Conservation (phyloP, 2,113 vertebrate species). For the Sprattus sprattus region DNA sequence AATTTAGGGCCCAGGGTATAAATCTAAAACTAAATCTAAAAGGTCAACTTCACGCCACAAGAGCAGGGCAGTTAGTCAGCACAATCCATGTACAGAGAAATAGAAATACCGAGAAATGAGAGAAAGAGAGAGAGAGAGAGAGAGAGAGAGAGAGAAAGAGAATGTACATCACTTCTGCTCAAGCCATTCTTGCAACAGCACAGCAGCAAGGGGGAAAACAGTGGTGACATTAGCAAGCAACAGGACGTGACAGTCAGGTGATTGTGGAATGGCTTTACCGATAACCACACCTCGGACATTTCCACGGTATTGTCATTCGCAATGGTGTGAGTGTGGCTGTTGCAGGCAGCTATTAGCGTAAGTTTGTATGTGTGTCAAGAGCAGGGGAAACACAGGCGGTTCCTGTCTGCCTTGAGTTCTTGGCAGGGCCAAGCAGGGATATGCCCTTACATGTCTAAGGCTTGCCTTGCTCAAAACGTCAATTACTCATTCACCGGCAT, state of each 20-base stretch:
- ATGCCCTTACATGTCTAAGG: conserved; percentile 59
- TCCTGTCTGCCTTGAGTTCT: neutral
- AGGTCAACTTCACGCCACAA: too few species aligned
- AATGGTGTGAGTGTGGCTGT: neutral
- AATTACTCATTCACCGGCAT: conserved; percentile 65
- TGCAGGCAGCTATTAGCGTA: neutral
- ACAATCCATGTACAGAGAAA: neutral
- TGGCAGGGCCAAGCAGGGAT: conserved; percentile 46
- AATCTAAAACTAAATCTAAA: too few species aligned
- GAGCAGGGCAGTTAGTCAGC: neutral
- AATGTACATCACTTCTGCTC: neutral
- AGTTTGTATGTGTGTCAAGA: neutral
- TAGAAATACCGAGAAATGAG: neutral
- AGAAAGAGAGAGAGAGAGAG: neutral
- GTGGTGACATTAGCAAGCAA: neutral
- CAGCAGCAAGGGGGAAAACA: neutral
- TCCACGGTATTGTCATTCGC: conserved; percentile 49
- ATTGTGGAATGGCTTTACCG: conserved; percentile 54
- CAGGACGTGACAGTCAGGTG: conserved; percentile 55
- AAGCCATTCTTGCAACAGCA: neutral
- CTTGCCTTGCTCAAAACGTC: conserved; percentile 32
- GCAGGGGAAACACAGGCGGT: neutral
- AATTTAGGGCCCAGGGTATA: too few species aligned
- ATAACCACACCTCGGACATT: conserved; percentile 33
- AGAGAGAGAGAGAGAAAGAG: neutral